phyloP scores from a whole-genome alignment of 2,888 invertebrate species.

The Parnassius smintheus region DNA sequence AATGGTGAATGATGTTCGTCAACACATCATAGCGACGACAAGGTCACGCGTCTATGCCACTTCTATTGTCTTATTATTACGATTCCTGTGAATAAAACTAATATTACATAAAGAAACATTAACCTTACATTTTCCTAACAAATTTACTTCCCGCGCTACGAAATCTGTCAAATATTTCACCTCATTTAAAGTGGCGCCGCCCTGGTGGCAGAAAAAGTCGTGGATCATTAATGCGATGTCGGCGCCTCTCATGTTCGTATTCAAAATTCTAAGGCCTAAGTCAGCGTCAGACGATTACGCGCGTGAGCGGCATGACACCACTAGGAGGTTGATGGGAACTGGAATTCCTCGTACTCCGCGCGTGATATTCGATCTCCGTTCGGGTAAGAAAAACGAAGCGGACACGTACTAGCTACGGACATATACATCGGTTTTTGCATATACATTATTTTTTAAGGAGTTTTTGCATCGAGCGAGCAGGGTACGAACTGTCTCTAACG shows the following conservation, averaged over 20 bases:
- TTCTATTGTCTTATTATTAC: too few relatives aligned
- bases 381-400: constrained; percentile 53
- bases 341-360: constrained; percentile 65
- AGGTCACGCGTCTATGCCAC: too few relatives aligned
- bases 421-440: constrained; percentile 39
- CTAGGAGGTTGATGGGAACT: constrained; percentile 56
- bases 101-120: too few relatives aligned
- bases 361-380: constrained; percentile 37
- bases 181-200: too few relatives aligned
- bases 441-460: too few relatives aligned
- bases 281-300: constrained; percentile 55
- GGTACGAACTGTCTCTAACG: not conserved
- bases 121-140: too few relatives aligned
- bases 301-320: constrained; percentile 59
- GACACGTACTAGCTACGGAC: constrained; percentile 71
- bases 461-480: not conserved
- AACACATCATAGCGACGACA: too few relatives aligned
- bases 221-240: constrained; percentile 46
- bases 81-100: too few relatives aligned
- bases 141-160: too few relatives aligned
- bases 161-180: too few relatives aligned
- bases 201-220: too few relatives aligned
- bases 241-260: constrained; percentile 56
- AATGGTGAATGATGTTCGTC: too few relatives aligned
- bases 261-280: constrained; percentile 53